A percentile compares a stretch with the other conserved stretches of the same genome.
Evolutionary conservation across 2,797 vertebrate species (phyloP).

Genomic region (Sphenodon punctatus): DNA sequence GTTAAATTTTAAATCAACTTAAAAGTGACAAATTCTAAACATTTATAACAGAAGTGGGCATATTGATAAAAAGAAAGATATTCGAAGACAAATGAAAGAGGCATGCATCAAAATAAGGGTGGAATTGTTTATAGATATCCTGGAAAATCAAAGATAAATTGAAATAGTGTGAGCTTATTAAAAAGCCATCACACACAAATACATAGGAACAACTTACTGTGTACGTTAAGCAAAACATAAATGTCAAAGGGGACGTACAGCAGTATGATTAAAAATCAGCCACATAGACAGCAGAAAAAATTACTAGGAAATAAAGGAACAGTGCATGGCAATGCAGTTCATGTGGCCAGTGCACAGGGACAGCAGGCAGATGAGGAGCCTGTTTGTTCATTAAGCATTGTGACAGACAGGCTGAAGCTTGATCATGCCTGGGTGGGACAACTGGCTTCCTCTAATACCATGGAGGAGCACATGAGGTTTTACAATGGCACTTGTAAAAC

Average conservation of each 20-base stretch:
- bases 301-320: too few species aligned
- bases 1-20: background rate
- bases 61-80: background rate
- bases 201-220: constrained; percentile 8
- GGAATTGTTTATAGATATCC: background rate
- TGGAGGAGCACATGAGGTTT: too few species aligned
- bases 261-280: background rate
- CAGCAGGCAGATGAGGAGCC: too few species aligned
- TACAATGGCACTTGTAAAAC: too few species aligned
- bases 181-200: constrained; percentile 39
- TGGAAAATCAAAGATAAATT: background rate
- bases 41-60: background rate
- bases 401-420: too few species aligned
- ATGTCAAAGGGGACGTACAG: background rate
- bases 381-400: too few species aligned
- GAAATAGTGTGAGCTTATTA: background rate
- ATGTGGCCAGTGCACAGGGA: too few species aligned
- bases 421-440: too few species aligned
- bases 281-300: too few species aligned
- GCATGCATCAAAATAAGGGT: background rate
- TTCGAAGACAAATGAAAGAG: background rate
- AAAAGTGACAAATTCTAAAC: background rate
- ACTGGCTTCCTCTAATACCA: too few species aligned
- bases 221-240: constrained; percentile 12
- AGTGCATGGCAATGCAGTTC: too few species aligned